Percentiles rank a stretch among this genome's conserved stretches.
Evolutionary conservation across 2,113 vertebrate species (phyloP).

Genomic region (Riparia riparia): DNA sequence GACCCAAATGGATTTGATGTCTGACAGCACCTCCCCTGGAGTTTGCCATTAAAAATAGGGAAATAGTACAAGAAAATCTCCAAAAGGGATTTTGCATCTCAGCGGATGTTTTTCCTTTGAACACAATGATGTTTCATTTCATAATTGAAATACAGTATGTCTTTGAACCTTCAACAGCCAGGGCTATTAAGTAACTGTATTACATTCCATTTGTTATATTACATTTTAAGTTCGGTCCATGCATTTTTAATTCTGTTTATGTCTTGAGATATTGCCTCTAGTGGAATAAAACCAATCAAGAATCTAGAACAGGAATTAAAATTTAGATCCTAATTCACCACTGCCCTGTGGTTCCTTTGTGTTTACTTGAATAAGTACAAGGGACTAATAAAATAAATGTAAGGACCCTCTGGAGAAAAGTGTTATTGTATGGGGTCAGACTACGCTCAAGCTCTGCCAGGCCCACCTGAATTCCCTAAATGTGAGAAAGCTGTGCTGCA

Average conservation of each 20-base stretch:
- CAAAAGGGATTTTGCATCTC: slow-evolving; percentile 9
- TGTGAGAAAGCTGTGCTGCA: not conserved
- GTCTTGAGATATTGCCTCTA: slow-evolving; percentile 16
- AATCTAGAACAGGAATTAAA: slow-evolving; percentile 20
- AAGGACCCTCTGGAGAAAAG: not conserved
- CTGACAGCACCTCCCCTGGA: not conserved
- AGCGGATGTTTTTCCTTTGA: not conserved
- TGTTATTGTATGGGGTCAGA: not conserved
- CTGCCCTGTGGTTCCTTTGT: slow-evolving; percentile 11
- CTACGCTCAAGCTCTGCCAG: not conserved
- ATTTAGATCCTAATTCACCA: slow-evolving; percentile 5
- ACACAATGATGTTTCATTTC: slow-evolving; percentile 38
- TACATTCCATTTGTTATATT: slow-evolving; percentile 48
- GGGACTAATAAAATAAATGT: not conserved
- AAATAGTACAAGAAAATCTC: not conserved
- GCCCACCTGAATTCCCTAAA: not conserved
- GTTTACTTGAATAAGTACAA: slow-evolving; percentile 9
- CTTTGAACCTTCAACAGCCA: slow-evolving; percentile 46
- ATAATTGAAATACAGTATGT: slow-evolving; percentile 24
- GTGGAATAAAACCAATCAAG: slow-evolving; percentile 52
- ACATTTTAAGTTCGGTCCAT: slow-evolving; percentile 43
- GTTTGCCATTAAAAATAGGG: slow-evolving; percentile 5
- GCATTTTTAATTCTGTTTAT: slow-evolving; percentile 64
- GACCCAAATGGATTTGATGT: slow-evolving; percentile 6
- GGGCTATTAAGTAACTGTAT: slow-evolving; percentile 40